These are phyloP conservation scores for Falco rusticolus DNA, from an alignment of 2,797 vertebrate species.

Conservation along the genomic window DNA sequence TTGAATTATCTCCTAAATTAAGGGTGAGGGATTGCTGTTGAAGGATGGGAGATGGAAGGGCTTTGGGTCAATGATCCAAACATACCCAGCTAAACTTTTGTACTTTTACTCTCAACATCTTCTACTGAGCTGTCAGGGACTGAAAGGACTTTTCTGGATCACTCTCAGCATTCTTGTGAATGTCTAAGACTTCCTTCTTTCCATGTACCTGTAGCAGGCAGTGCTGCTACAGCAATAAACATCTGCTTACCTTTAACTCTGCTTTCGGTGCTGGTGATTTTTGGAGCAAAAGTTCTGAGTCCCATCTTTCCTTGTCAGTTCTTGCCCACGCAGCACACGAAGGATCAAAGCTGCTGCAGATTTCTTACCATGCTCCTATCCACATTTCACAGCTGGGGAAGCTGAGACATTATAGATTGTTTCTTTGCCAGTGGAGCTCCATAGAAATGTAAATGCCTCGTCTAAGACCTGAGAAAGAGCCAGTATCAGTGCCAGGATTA, in stretches of 20 bases:
- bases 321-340: fast-evolving
- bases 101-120: not conserved
- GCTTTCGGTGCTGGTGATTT: not conserved
- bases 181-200: not conserved
- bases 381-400: conserved; percentile 27
- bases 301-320: not conserved
- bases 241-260: not conserved
- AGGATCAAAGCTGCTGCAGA: not conserved
- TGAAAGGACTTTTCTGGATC: not conserved
- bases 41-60: not conserved
- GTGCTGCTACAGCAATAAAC: not conserved
- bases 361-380: not conserved
- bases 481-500: not conserved
- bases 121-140: not conserved
- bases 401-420: not conserved
- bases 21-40: not conserved
- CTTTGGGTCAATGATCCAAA: not conserved
- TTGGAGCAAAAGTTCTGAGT: not conserved
- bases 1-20: not conserved
- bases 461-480: not conserved
- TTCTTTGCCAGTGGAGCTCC: conserved; percentile 3
- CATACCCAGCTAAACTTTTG: not conserved
- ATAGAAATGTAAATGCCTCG: conserved; percentile 38
- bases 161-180: not conserved
- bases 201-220: not conserved